Evolutionary conservation across 2,113 vertebrate species (phyloP).

Genomic region (Hydropotes inermis): DNA sequence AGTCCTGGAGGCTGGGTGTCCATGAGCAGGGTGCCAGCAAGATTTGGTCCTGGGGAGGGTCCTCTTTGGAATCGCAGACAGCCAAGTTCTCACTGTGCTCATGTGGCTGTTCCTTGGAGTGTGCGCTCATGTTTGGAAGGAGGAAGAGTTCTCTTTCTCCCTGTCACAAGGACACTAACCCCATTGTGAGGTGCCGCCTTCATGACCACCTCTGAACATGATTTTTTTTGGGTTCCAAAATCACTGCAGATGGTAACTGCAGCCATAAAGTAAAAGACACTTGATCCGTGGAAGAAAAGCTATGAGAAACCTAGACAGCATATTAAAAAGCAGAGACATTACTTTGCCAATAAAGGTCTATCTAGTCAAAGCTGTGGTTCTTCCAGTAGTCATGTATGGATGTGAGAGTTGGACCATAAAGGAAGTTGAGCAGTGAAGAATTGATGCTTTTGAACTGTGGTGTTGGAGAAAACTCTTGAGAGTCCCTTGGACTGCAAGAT

Average conservation of each 20-base stretch:
- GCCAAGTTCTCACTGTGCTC: neutral
- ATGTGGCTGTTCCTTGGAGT: neutral
- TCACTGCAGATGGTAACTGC: neutral
- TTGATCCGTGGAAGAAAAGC: neutral
- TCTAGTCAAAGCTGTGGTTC: neutral
- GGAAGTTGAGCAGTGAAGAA: neutral
- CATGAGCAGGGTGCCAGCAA: neutral
- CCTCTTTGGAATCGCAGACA: neutral
- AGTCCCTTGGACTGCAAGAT: neutral
- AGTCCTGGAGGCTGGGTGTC: accelerated
- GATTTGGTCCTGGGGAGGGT: neutral
- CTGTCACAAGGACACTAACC: neutral
- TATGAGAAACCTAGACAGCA: neutral
- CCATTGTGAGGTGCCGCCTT: too few species aligned
- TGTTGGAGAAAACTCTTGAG: neutral
- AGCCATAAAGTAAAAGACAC: neutral
- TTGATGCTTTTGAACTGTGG: neutral
- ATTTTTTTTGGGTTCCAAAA: neutral
- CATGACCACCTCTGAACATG: neutral
- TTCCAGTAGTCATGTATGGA: neutral
- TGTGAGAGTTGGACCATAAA: neutral
- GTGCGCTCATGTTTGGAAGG: too few species aligned
- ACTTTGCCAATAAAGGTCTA: neutral
- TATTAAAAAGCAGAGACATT: neutral
- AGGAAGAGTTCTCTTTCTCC: neutral